Base-by-base conservation (phyloP, 1,140 invertebrate genomes). In the Apis mellifera region DNA sequence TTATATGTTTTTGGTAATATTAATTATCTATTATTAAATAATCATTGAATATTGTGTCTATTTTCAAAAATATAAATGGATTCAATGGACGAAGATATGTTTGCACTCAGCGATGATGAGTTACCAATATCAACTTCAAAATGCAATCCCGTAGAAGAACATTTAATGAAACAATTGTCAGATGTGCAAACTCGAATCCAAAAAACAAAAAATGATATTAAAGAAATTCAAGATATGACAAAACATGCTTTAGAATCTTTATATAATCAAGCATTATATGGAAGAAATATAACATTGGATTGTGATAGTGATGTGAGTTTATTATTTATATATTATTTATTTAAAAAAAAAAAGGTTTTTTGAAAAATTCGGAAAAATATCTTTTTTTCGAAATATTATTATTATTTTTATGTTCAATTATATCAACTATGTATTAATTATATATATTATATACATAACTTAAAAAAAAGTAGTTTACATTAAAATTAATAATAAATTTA, bases 121-220 rank as follows among this genome's bases (percentile, higher is more conserved):
- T 69, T 78, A 21, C 62, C 26, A 5, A 62, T 50, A 26, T n/a
- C 64, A 5, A 26, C 52, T 7, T 2, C n/a, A 11, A 42, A 75
- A 57, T 55, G 32, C 1, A 93, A 93, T 87, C 92, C 93, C 1
- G 64, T 93, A 1, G 86, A 92, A 26, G 91, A 93, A 21, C 69
- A 90, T 72, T 81, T 94, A 62, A 66, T 82, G 21, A 89, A 90
- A 57, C 86, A 92, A 57, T 60, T 91, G 5, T 23, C 81, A 7
- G 80, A 84, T 52, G 75, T 90, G 0, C 54, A 88, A 64, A 81
- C 87, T 9, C 87, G 86, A 74, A 89, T 94, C 5, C 81, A 87
- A 1, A 74, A 59, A 55, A 75, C 81, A 0, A 89, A 73, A 52
- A 85, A 66, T 42, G 89, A 91, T 57, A 84, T 91, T 11, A 73